Conservation (phyloP, 2,113 vertebrate genomes). For the Lichenostomus cassidix region DNA sequence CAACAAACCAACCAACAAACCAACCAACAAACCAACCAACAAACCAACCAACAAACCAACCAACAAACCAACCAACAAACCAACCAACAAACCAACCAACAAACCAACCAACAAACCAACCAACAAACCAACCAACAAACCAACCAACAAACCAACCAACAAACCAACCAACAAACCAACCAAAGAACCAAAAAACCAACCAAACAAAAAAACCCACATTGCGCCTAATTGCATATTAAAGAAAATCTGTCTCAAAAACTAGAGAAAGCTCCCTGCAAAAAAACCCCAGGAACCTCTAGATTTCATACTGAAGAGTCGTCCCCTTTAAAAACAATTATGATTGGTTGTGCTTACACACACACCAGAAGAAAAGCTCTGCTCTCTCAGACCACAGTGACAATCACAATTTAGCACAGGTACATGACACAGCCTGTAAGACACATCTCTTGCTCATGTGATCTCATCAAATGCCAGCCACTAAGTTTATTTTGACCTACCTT, state of each 20-base stretch:
- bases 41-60: too few relatives aligned
- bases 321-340: neutral
- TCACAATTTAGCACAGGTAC: neutral
- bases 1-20: too few relatives aligned
- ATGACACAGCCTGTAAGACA: neutral
- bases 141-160: too few relatives aligned
- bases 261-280: neutral
- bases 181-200: too few relatives aligned
- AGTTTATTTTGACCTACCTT: slow-evolving; percentile 72
- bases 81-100: too few relatives aligned
- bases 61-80: too few relatives aligned
- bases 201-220: neutral
- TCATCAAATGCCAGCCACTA: neutral
- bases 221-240: neutral
- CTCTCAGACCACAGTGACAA: neutral
- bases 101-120: too few relatives aligned
- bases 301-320: neutral
- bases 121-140: too few relatives aligned
- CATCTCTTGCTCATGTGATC: neutral
- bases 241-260: neutral
- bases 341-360: neutral
- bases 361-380: neutral
- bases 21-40: too few relatives aligned
- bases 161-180: too few relatives aligned
- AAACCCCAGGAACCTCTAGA: neutral